Evolutionary conservation across 2,113 vertebrate species (phyloP).

Genomic region (Ariopsis seemanni): DNA sequence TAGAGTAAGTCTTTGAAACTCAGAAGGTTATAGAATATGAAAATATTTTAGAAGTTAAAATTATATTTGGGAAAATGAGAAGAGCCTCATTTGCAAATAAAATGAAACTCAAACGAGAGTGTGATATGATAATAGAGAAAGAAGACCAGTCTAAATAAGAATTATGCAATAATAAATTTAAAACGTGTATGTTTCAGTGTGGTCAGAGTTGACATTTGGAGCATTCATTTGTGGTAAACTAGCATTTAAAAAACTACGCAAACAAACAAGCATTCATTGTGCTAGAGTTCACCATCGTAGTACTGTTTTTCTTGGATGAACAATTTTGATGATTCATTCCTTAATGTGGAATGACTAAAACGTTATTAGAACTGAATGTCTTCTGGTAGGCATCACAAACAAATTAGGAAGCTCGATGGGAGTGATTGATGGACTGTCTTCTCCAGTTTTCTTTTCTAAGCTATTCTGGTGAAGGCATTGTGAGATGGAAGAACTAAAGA

Average conservation of each 20-base stretch:
- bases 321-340: constrained; percentile 18
- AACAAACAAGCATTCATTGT: background rate
- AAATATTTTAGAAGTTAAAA: background rate
- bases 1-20: background rate
- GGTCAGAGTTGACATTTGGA: background rate
- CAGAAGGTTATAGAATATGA: background rate
- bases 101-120: background rate
- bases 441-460: background rate
- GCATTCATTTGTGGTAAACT: constrained; percentile 7
- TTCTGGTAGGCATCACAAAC: background rate
- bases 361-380: background rate
- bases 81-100: background rate
- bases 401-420: background rate
- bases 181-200: background rate
- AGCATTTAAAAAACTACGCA: background rate
- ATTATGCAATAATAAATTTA: background rate
- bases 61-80: background rate
- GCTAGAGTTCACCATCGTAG: background rate
- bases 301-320: constrained; percentile 31
- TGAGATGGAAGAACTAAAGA: background rate
- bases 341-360: background rate
- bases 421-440: background rate
- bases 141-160: background rate
- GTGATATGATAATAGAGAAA: too few relatives aligned
- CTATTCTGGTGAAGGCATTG: background rate